Evolutionary conservation across 2,797 vertebrate species (phyloP).

Genomic region (Diglossa cyanea): DNA sequence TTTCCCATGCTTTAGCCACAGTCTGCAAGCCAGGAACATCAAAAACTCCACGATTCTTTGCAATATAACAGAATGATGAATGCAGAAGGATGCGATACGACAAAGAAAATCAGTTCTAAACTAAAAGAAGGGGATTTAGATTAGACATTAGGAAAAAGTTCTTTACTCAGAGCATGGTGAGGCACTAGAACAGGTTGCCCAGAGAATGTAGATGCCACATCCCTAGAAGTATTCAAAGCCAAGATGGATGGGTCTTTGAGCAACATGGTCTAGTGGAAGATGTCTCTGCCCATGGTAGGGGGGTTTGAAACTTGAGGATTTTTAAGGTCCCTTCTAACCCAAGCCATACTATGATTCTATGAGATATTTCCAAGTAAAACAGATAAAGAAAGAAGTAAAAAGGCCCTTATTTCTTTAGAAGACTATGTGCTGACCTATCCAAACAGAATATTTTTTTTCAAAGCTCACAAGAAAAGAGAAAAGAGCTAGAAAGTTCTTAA

Average conservation of each 20-base stretch:
- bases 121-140: neutral
- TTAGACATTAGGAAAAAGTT: neutral
- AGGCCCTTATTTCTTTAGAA: neutral
- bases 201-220: neutral
- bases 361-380: neutral
- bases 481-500: neutral
- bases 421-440: neutral
- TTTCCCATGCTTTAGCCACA: neutral
- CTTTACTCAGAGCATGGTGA: neutral
- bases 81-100: neutral
- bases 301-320: neutral
- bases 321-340: neutral
- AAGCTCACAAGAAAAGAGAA: neutral
- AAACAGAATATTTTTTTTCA: neutral
- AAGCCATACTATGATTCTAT: neutral
- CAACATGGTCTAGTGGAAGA: neutral
- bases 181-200: neutral
- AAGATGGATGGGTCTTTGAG: neutral
- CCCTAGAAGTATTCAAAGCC: neutral
- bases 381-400: neutral
- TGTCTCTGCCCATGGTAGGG: neutral
- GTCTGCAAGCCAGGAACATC: neutral
- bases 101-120: neutral
- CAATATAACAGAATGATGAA: neutral
- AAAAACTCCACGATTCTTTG: rapidly evolving